Evolutionary conservation across 2,797 vertebrate species (phyloP).

Genomic region (Anguilla marmorata): DNA sequence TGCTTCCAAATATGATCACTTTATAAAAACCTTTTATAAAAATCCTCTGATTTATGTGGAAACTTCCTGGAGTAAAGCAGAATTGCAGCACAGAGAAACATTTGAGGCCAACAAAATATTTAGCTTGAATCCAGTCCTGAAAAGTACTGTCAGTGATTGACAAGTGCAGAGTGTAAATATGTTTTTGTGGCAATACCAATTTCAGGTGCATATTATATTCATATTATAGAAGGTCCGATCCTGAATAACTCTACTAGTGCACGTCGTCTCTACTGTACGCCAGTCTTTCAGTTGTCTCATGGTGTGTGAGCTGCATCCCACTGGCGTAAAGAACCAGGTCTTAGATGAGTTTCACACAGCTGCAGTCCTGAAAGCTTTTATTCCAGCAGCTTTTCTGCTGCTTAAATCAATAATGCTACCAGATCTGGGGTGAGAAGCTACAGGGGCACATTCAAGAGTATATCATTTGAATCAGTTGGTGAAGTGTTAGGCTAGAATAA

Average conservation of each 20-base stretch:
- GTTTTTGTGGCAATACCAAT: not conserved
- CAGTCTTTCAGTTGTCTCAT: not conserved
- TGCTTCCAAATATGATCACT: not conserved
- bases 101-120: not conserved
- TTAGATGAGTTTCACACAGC: not conserved
- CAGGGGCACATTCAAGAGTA: not conserved
- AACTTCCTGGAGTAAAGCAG: not conserved
- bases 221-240: constrained; percentile 3
- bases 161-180: not conserved
- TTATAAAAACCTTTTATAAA: not conserved
- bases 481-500: not conserved
- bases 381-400: not conserved
- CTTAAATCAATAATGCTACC: not conserved
- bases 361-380: not conserved
- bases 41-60: not conserved
- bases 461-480: not conserved
- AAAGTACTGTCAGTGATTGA: not conserved
- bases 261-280: not conserved
- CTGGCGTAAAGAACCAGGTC: not conserved
- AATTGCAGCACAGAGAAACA: not conserved
- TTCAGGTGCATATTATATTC: not conserved
- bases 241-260: not conserved
- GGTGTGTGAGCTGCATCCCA: not conserved
- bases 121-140: not conserved
- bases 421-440: not conserved